phyloP scores from a whole-genome alignment of 2,113 vertebrate genomes.

The Clarias batrachus region DNA sequence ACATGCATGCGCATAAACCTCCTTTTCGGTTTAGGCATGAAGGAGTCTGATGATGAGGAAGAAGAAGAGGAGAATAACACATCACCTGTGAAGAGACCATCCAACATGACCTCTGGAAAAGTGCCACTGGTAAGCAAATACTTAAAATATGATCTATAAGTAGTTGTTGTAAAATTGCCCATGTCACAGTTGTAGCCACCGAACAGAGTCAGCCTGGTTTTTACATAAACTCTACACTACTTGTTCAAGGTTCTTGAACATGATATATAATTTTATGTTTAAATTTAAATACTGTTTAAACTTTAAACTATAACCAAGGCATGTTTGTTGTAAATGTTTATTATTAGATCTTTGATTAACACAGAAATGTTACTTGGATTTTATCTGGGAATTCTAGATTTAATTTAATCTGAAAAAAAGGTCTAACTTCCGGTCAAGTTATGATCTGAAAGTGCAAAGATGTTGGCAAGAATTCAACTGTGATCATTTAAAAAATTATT shows the following conservation, averaged over 20 bases:
- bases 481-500: background rate
- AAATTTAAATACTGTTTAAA: background rate
- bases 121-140: conserved; percentile 53
- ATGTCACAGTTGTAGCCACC: background rate
- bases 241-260: background rate
- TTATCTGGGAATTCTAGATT: background rate
- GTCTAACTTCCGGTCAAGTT: background rate
- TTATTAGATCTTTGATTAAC: background rate
- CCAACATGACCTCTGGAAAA: conserved; percentile 56
- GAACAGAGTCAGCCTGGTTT: background rate
- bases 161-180: background rate
- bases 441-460: background rate
- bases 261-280: background rate
- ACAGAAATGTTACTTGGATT: background rate
- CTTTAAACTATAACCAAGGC: background rate
- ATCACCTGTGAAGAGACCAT: conserved; percentile 73
- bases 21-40: conserved; percentile 63
- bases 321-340: background rate
- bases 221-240: background rate
- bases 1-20: background rate
- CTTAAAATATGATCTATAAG: background rate
- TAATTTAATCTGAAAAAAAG: conserved; percentile 2
- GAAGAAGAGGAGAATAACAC: conserved; percentile 75
- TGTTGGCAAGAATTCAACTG: background rate
- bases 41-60: conserved; percentile 72